Base-by-base conservation (phyloP, 2,888 invertebrate species). In the Psococerastis gibbosa region DNA sequence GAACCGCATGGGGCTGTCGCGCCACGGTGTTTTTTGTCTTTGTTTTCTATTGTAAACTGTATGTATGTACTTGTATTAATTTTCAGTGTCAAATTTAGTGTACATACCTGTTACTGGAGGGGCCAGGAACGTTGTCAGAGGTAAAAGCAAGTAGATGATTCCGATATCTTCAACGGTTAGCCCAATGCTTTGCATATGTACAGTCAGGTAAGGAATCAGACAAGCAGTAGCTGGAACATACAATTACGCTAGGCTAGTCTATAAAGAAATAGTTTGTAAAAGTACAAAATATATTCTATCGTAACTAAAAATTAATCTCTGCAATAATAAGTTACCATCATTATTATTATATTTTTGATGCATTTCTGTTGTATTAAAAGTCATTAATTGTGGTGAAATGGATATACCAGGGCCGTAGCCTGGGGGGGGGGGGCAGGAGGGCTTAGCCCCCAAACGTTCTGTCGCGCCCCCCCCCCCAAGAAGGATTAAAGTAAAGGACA, bases 181-280 rank as follows among this genome's bases (percentile, higher is more conserved):
- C 47, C 88, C 88, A 57, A 88, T 77, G 56, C 82, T 77, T 62
- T 82, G 83, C 88, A 89, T 88, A 64, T 87, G 88, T 51, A 89
- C 78, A 2, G 87, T 82, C 55, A 89, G 64, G 60, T 85, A 89
- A 0, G 89, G 88, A 46, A 88, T 63, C 43, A 89, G 67, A 5
- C 82, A 81, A 43, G 85, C 83, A 27, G 83, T 79, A 42, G 83
- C 87, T 78, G 60, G 22, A 67, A 68, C 49, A 50, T 45, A 51
- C 43, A 43, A 32, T 41, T 32, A 16, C 35, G n/a, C 20, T 23
- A 32, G 3, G 2, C 9, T 6, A 20, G 17, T 8, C n/a, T 38
- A 2, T 23, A 43, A 11, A 5, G 16, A n/a, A n/a, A n/a, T n/a
- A n/a, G n/a, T 23, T 15, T 22, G 22, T 5, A 23, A 22, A 15